Conservation (phyloP, 2,888 invertebrate species). For the Plutella xylostella region DNA sequence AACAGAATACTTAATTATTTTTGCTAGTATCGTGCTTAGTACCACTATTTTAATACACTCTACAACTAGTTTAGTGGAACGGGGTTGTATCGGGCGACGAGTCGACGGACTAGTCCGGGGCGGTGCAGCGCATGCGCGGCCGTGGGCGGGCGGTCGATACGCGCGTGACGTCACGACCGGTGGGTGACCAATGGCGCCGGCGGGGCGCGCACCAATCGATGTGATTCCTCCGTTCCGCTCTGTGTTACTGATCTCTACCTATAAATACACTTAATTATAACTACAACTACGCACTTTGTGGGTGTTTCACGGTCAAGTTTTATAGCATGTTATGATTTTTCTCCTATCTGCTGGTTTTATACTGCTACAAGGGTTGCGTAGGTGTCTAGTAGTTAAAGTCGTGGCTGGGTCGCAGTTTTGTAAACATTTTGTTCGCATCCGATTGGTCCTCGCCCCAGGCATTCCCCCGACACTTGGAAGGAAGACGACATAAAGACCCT, state of each 20-base stretch:
- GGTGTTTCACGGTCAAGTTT: slow-evolving; percentile 1
- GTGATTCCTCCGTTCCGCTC: slow-evolving; percentile 29
- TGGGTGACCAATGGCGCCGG: slow-evolving; percentile 53
- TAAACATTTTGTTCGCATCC: no score
- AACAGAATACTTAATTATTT: no score
- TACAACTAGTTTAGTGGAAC: no score
- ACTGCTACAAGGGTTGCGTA: no score
- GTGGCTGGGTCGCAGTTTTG: no score
- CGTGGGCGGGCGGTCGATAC: slow-evolving; percentile 60
- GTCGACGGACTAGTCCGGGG: slow-evolving; percentile 25
- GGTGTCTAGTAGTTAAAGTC: no score
- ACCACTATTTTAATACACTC: no score
- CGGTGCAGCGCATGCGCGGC: slow-evolving; percentile 49
- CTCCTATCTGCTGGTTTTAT: no score
- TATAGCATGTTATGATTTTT: no score
- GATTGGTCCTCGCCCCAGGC: not conserved
- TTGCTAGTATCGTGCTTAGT: no score
- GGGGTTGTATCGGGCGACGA: slow-evolving; percentile 27
- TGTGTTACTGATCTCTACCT: slow-evolving; percentile 13
- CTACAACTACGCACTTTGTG: not conserved
- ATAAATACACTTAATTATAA: slow-evolving; percentile 20
- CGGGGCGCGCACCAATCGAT: slow-evolving; percentile 56
- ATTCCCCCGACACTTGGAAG: not conserved
- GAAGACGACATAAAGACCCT: slow-evolving; percentile 17
- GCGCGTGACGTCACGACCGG: slow-evolving; percentile 52